Evolutionary conservation across 2,888 invertebrate genomes (phyloP).

Genomic region (Eupithecia abbreviata): DNA sequence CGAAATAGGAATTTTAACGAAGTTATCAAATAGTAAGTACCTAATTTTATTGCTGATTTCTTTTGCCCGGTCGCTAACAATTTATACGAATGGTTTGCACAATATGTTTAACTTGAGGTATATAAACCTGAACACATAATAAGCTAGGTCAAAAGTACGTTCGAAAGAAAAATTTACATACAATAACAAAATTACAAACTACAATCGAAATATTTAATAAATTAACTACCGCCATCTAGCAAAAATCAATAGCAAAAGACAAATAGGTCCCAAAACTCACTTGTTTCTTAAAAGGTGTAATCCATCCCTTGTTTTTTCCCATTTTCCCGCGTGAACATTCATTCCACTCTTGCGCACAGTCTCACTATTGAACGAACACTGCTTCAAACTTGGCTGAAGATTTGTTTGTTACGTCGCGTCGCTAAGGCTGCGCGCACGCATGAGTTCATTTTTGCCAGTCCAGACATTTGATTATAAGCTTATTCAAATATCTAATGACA

Average conservation of each 20-base stretch:
- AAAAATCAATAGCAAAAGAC: neutral
- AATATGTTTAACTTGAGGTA: neutral
- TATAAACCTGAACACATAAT: neutral
- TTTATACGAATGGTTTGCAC: neutral
- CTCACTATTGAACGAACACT: constrained; percentile 13
- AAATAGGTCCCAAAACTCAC: constrained; percentile 39
- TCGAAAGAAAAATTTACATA: neutral
- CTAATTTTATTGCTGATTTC: neutral
- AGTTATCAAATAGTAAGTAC: neutral
- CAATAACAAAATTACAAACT: neutral
- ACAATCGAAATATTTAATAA: neutral
- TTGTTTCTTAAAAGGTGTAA: constrained; percentile 46
- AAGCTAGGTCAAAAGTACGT: neutral
- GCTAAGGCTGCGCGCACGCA: constrained; percentile 16
- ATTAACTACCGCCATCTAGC: neutral
- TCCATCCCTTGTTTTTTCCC: constrained; percentile 37
- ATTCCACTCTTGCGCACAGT: constrained; percentile 13
- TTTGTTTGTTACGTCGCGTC: constrained; percentile 9
- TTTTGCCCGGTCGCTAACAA: neutral
- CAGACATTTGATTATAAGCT: neutral
- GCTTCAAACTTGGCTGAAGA: constrained; percentile 18
- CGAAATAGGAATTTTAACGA: neutral
- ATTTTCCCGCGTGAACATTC: constrained; percentile 18
- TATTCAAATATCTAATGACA: neutral
- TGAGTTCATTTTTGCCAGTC: neutral